Evolutionary conservation across 2,113 vertebrate genomes (phyloP), one percentile per base, ranked within the genome.

Genomic region (Gorilla gorilla): DNA sequence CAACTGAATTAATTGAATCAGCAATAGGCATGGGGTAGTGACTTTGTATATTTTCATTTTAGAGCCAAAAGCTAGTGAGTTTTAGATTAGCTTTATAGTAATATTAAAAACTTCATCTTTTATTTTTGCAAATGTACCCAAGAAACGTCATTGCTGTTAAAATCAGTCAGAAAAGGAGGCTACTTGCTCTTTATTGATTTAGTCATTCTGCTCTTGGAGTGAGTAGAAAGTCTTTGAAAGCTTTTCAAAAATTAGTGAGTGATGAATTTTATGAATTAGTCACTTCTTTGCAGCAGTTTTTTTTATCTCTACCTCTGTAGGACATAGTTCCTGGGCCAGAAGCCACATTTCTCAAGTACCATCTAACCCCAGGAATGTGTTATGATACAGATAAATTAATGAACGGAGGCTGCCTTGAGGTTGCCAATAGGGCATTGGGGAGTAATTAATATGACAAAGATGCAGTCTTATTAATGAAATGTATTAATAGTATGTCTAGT

Each of bases 51-150:
- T 89, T n/a, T 93, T 85, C 57, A 48, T 91, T 81, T 86, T 68
- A 50, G 32, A 94, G 66, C 32, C 78, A 76, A 12, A 48, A 72
- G 32, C 23, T 40, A 90, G 8, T 91, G n/a, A 78, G 22, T 72
- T 92, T 82, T 95, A 57, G 50, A 23, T 96, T 96, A 89, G 55
- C 38, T 92, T 86, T 93, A n/a, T 10, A n/a, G 20, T 88, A 83
- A 61, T 94, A 66, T 1, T 64, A 57, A 92, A 96, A 70, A 50
- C 18, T 89, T 87, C 23, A 16, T 35, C 38, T 90, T 93, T 85
- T 3, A 5, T 89, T 93, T 93, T 89, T 7, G 35, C 38, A 27
- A 89, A n/a, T 86, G 8, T 48, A 57, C 40, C 38, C 23, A 81
- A 89, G 59, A 82, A 94, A 92, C 73, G 89, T 85, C 17, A 48